Base-by-base conservation (phyloP, 2,888 invertebrate genomes). In the Campoplex capitator region DNA sequence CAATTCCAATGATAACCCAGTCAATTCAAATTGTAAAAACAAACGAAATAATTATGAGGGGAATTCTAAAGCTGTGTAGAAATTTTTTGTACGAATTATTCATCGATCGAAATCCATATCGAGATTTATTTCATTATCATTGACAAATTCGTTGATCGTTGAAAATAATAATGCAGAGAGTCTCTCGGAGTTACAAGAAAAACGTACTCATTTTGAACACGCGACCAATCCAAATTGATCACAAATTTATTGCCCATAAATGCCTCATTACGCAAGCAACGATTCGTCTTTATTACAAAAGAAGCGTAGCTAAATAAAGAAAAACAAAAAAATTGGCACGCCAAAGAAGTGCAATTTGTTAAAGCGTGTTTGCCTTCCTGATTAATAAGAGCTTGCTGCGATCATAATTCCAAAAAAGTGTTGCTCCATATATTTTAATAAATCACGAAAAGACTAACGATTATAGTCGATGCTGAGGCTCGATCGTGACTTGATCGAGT, bases 191-290 rank as follows among this genome's bases (percentile, higher is more conserved):
- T 74, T 23, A 23, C 62, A 86, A 86, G 75, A 84, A 71, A 54
- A 51, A 73, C 11, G 9, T 54, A 13, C 13, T 58, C 13, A 11
- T 28, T 11, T 32, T 13, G 28, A 23, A 79, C 51, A 74, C 84
- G 65, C 67, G 32, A 70, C 54, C 81, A 80, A 90, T 91, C 89
- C 90, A 91, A 92, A 92, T 92, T 90, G 89, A 84, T 87, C 82
- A 68, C 35, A 84, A 91, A 92, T 92, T 92, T 91, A 92, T 91
- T 88, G 88, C 90, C 83, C 88, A 88, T 91, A 91, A 92, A 91
- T 91, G 89, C 85, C 87, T 90, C 88, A 91, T 91, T 91, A 90
- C 91, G 89, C 76, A 81, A 45, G 48, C 75, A 77, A 74, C 88
- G 86, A 91, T 91, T 91, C 89, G 88, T 91, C 90, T 90, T 91